Evolutionary conservation across 2,113 vertebrate genomes (phyloP).

Genomic region (Nibea coibor): DNA sequence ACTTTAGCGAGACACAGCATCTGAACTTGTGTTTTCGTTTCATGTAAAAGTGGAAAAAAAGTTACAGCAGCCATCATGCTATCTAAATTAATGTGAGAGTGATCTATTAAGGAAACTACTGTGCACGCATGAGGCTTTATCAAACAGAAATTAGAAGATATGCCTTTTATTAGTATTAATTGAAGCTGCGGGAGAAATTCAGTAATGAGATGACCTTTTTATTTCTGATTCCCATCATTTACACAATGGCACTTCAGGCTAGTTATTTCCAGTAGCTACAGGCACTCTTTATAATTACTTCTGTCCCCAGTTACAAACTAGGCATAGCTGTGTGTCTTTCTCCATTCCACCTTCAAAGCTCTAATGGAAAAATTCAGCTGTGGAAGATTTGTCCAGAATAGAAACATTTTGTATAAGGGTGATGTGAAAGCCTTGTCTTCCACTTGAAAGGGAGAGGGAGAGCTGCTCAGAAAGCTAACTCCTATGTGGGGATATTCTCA

Average conservation of each 20-base stretch:
- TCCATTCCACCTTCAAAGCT: conserved; percentile 25
- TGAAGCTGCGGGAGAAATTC: conserved; percentile 43
- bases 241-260: conserved; percentile 44
- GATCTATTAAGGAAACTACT: conserved; percentile 7
- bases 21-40: neutral
- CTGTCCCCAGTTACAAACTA: conserved; percentile 30
- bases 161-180: conserved; percentile 54
- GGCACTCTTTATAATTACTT: conserved; percentile 48
- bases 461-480: conserved; percentile 57
- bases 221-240: conserved; percentile 56
- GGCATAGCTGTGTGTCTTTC: conserved; percentile 24
- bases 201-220: conserved; percentile 54
- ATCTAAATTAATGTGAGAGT: conserved; percentile 12
- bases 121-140: conserved; percentile 12
- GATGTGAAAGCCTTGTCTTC: conserved; percentile 46
- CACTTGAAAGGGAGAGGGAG: conserved; percentile 55
- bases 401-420: conserved; percentile 61
- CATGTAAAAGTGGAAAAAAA: neutral
- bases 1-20: neutral
- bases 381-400: conserved; percentile 54
- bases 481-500: conserved; percentile 55
- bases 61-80: neutral
- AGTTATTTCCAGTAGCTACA: conserved; percentile 45
- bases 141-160: conserved; percentile 14
- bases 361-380: conserved; percentile 34